A percentile compares a stretch with the other conserved stretches of the same genome.
Evolutionary conservation across 2,797 vertebrate species (phyloP).

Genomic region (Carapus acus): DNA sequence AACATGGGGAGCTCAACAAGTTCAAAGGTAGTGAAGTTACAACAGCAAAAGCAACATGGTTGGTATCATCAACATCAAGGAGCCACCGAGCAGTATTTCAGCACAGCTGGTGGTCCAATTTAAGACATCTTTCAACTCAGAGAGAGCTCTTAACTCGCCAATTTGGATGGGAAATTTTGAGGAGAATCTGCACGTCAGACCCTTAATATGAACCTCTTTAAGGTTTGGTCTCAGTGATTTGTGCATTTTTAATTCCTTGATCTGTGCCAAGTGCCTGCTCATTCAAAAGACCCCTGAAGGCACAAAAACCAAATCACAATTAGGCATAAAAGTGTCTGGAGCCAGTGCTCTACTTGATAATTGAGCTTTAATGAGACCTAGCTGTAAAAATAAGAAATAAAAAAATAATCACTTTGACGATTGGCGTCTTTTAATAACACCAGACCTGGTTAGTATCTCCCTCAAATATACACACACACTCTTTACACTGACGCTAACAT

Average conservation of each 20-base stretch:
- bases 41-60: conserved; percentile 7
- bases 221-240: not conserved
- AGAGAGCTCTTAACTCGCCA: not conserved
- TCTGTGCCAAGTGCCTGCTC: not conserved
- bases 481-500: no score
- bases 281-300: not conserved
- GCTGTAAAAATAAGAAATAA: no score
- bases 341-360: not conserved
- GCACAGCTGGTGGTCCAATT: not conserved
- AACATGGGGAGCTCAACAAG: conserved; percentile 37
- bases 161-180: no score
- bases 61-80: conserved; percentile 9
- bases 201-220: not conserved
- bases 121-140: not conserved
- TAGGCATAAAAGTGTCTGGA: not conserved
- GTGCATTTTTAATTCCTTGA: not conserved
- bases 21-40: conserved; percentile 27
- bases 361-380: not conserved
- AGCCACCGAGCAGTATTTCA: conserved; percentile 2
- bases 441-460: not conserved
- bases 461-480: not conserved
- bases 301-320: not conserved
- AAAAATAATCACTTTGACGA: not conserved
- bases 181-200: no score
- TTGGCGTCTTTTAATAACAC: not conserved